Conservation (phyloP, 2,888 invertebrate genomes). For the Dryomyza anilis region DNA sequence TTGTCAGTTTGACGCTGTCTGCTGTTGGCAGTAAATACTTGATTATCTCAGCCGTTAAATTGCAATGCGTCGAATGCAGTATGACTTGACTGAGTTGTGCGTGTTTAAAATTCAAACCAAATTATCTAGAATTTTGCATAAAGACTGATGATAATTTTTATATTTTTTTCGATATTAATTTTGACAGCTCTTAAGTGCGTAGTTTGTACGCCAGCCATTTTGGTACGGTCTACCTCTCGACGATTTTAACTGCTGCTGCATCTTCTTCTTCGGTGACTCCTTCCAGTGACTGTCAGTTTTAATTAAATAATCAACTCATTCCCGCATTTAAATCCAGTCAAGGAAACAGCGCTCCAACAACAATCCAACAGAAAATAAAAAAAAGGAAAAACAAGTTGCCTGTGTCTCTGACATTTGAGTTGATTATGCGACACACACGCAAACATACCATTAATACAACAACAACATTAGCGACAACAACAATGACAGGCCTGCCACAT, state of each 20-base stretch:
- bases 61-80: not conserved
- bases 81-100: no score
- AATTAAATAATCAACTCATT: conserved; percentile 25
- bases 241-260: conserved; percentile 9
- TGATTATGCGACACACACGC: not conserved
- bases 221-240: not conserved
- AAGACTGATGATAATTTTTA: no score
- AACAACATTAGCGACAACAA: not conserved
- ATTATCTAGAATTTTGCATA: no score
- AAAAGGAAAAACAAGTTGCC: no score
- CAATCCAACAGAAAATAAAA: no score
- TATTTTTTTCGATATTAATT: no score
- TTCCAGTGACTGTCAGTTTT: conserved; percentile 16
- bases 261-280: conserved; percentile 15
- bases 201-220: not conserved
- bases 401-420: conserved; percentile 13
- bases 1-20: conserved; percentile 2
- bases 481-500: not conserved
- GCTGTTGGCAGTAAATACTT: no score
- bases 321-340: conserved; percentile 12
- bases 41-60: not conserved
- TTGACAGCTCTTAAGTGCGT: conserved; percentile 3
- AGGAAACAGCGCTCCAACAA: not conserved
- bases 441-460: not conserved
- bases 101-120: no score